These are phyloP conservation scores for Drosophila truncata DNA, from an alignment of 1,140 invertebrate species.

Conservation along the genomic window DNA sequence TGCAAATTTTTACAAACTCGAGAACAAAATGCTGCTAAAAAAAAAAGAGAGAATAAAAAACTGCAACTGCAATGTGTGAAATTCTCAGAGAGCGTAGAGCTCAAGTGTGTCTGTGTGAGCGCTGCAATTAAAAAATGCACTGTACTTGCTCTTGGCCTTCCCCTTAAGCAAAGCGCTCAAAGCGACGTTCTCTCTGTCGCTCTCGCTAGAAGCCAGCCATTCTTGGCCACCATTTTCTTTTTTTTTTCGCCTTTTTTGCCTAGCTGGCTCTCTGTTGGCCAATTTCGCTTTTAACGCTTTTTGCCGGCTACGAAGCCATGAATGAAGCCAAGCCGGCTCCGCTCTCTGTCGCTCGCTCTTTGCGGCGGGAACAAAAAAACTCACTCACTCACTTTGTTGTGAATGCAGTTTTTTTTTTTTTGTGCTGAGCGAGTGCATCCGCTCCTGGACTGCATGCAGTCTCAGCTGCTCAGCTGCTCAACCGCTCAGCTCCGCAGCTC, in stretches of 20 bases:
- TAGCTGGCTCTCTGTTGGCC: conserved; percentile 58
- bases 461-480: conserved; percentile 47
- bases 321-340: conserved; percentile 76
- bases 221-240: conserved; percentile 78
- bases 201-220: conserved; percentile 18
- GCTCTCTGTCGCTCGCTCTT: conserved; percentile 34
- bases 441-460: conserved; percentile 36
- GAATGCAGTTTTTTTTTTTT: conserved; percentile 52
- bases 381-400: conserved; percentile 18
- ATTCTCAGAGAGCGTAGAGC: conserved; percentile 28
- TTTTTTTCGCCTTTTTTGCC: conserved; percentile 45
- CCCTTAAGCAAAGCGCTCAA: conserved; percentile 40
- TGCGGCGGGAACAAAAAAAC: conserved; percentile 9
- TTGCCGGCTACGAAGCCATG: conserved; percentile 73
- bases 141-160: conserved; percentile 55
- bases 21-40: conserved; percentile 64
- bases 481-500: conserved; percentile 42
- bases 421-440: conserved; percentile 31
- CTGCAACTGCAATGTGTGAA: conserved; percentile 49
- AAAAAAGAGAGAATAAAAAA: conserved; percentile 37
- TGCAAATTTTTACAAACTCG: conserved; percentile 68
- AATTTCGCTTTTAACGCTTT: conserved; percentile 83
- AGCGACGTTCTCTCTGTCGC: conserved; percentile 33
- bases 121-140: conserved; percentile 79
- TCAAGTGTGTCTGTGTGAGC: conserved; percentile 39